phyloP scores from a whole-genome alignment of 2,888 invertebrate genomes.

The Stenchaetothrips biformis region DNA sequence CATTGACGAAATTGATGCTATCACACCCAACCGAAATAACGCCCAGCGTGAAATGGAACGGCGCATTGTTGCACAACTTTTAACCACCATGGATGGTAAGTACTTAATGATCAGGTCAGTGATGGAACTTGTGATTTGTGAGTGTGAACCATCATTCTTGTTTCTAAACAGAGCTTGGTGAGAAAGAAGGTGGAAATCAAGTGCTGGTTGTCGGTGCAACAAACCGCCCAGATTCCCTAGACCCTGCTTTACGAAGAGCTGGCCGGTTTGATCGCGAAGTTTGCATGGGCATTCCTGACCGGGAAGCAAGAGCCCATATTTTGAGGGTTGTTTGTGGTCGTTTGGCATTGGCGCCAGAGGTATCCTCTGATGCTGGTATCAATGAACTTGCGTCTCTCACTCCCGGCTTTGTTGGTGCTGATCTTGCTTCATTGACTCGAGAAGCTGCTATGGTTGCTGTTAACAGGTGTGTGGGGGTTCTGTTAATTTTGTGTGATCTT shows the following conservation, averaged over 20 bases:
- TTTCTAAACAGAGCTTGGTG: slow-evolving; percentile 47
- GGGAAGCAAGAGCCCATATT: slow-evolving; percentile 74
- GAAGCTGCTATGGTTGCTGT: slow-evolving; percentile 87
- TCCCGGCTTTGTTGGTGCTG: slow-evolving; percentile 95
- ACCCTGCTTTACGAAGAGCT: slow-evolving; percentile 84
- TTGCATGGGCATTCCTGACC: slow-evolving; percentile 86
- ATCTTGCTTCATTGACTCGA: slow-evolving; percentile 77
- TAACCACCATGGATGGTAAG: slow-evolving; percentile 81
- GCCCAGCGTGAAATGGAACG: slow-evolving; percentile 95
- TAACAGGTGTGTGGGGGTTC: slow-evolving; percentile 52
- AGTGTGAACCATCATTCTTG: not conserved
- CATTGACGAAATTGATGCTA: slow-evolving; percentile 96
- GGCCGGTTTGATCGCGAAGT: slow-evolving; percentile 94
- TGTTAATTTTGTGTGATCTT: not conserved
- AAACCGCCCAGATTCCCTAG: slow-evolving; percentile 85
- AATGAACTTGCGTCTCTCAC: slow-evolving; percentile 72
- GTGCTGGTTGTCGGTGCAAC: slow-evolving; percentile 93
- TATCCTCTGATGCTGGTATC: slow-evolving; percentile 53
- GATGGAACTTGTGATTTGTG: not conserved
- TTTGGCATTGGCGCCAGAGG: slow-evolving; percentile 61
- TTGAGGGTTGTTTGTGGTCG: slow-evolving; percentile 65
- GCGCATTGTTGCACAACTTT: slow-evolving; percentile 87
- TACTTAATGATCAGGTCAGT: slow-evolving; percentile 6
- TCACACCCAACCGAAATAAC: slow-evolving; percentile 82
- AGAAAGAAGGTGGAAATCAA: slow-evolving; percentile 53